These are phyloP conservation scores for Arvicanthis niloticus DNA, from an alignment of 2,113 vertebrate species.

Conservation along the genomic window DNA sequence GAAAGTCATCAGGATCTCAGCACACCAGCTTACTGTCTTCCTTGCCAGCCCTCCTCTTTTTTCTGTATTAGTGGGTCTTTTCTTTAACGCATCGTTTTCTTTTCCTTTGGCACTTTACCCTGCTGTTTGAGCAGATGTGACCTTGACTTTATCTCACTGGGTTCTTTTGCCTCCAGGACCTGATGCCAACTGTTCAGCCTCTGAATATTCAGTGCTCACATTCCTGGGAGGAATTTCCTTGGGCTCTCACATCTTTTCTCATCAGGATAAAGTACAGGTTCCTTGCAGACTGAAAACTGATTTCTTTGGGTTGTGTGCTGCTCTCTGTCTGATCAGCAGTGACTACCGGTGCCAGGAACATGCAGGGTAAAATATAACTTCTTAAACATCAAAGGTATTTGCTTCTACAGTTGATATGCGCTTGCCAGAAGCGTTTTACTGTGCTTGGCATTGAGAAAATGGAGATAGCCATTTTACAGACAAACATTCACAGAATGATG, in stretches of 20 bases:
- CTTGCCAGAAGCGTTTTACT: constrained; percentile 14
- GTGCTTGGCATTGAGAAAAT: not conserved
- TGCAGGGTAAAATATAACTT: not conserved
- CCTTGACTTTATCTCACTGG: not conserved
- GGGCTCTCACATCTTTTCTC: not conserved
- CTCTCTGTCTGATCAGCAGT: not conserved
- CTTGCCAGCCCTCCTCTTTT: not conserved
- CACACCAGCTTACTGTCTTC: not conserved
- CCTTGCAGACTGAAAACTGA: not conserved
- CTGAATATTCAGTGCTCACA: not conserved
- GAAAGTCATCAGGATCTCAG: not conserved
- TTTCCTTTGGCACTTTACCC: not conserved
- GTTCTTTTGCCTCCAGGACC: not conserved
- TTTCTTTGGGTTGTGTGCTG: not conserved
- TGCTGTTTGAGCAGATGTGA: not conserved
- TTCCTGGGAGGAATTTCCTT: not conserved
- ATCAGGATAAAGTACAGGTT: not conserved
- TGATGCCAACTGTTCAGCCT: not conserved
- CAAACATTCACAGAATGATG: not conserved
- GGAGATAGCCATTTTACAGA: not conserved
- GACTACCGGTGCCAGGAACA: not conserved
- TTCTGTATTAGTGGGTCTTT: not conserved
- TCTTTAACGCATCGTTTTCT: not conserved
- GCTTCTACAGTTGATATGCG: not conserved
- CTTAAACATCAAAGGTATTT: not conserved